These are phyloP conservation scores for Theonella swinhoei DNA, from an alignment of 37 sponge, comb jelly and placozoan genomes.

Conservation along the genomic window DNA sequence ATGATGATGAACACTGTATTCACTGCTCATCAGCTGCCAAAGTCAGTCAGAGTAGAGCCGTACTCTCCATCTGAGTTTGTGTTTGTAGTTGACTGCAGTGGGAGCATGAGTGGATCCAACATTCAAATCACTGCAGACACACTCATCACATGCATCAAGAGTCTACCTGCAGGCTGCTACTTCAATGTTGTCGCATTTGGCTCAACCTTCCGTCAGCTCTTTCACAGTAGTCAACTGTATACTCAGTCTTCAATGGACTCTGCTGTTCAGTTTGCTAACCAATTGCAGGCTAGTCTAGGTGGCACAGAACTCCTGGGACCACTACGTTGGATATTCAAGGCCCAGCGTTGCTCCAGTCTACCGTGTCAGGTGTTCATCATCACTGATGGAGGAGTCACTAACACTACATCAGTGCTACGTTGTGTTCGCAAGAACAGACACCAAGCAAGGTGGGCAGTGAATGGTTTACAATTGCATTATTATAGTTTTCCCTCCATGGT, in stretches of 20 bases:
- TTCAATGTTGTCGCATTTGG: slow-evolving; percentile 89
- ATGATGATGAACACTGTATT: slow-evolving; percentile 37
- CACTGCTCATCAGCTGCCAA: slow-evolving; percentile 17
- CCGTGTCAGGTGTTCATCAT: slow-evolving; percentile 76
- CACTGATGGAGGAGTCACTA: slow-evolving; percentile 75
- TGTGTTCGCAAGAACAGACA: slow-evolving; percentile 56
- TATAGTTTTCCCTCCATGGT: no score
- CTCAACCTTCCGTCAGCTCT: slow-evolving; percentile 56
- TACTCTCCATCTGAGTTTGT: slow-evolving; percentile 73
- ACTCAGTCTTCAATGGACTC: slow-evolving; percentile 45
- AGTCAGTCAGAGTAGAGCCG: background rate
- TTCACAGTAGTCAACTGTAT: slow-evolving; percentile 45
- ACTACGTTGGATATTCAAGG: slow-evolving; percentile 66
- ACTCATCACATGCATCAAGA: slow-evolving; percentile 67
- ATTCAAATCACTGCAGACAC: slow-evolving; percentile 54
- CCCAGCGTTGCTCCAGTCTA: slow-evolving; percentile 2
- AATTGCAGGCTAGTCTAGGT: slow-evolving; percentile 73
- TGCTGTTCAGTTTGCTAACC: slow-evolving; percentile 63
- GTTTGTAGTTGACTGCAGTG: slow-evolving; percentile 88
- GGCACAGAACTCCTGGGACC: slow-evolving; percentile 85
- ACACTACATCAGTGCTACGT: slow-evolving; percentile 37
- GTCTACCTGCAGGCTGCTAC: slow-evolving; percentile 67
- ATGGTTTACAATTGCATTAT: no score
- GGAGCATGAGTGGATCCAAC: slow-evolving; percentile 77
- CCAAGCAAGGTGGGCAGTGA: slow-evolving; percentile 40